Evolutionary conservation across 2,113 vertebrate species (phyloP).

Genomic region (Paratilapia polleni): DNA sequence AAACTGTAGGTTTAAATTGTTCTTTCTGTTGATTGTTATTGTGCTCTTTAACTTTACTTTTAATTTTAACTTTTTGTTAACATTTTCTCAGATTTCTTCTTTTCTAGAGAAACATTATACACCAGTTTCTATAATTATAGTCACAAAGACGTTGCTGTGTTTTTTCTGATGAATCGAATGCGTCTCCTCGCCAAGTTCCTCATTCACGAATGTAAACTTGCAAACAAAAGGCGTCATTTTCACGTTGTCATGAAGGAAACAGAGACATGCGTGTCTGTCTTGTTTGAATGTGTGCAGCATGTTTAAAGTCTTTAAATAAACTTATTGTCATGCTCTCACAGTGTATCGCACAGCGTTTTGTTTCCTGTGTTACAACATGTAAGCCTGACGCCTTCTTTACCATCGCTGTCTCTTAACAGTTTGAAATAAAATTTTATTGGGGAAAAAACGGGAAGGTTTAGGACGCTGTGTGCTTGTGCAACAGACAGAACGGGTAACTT

Average conservation of each 20-base stretch:
- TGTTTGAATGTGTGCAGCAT: not conserved
- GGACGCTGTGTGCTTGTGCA: not conserved
- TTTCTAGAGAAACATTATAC: not conserved
- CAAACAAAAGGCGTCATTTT: not conserved
- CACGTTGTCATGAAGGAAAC: no score
- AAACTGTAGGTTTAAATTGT: not conserved
- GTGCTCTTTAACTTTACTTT: no score
- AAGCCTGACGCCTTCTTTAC: not conserved
- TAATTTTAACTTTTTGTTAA: no score
- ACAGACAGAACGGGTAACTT: not conserved
- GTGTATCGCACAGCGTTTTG: not conserved
- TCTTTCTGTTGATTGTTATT: no score
- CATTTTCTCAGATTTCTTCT: not conserved
- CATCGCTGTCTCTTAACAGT: not conserved
- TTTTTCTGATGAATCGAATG: not conserved
- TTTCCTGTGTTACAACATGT: not conserved
- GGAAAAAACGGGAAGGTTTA: not conserved
- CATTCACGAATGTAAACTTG: no score
- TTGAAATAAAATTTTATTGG: not conserved
- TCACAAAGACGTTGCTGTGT: not conserved
- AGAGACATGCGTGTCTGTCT: no score
- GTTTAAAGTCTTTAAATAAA: not conserved
- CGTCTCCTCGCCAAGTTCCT: no score
- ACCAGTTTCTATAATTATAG: rapidly evolving
- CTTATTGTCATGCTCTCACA: not conserved